Evolutionary conservation across 2,797 vertebrate species (phyloP).

Genomic region (Helostoma temminkii): DNA sequence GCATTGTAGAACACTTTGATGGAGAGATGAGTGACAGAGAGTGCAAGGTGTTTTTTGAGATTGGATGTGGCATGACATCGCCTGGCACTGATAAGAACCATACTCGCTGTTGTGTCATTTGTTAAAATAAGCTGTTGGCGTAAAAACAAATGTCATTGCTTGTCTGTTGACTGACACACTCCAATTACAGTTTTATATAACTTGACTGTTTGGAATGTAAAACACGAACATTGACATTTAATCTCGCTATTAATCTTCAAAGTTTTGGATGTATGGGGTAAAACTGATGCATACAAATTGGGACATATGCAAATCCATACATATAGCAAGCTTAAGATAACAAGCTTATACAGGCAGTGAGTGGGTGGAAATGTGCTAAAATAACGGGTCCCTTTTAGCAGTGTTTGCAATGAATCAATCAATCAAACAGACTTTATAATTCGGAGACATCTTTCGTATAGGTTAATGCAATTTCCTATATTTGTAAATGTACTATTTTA

Average conservation of each 20-base stretch:
- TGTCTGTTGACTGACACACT: slow-evolving; percentile 20
- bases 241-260: background rate
- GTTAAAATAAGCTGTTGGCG: slow-evolving; percentile 47
- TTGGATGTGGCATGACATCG: slow-evolving; percentile 52
- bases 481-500: too few species aligned
- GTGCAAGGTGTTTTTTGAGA: slow-evolving; percentile 62
- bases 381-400: too few species aligned
- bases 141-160: slow-evolving; percentile 43
- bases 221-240: slow-evolving; percentile 13
- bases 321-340: slow-evolving; percentile 12
- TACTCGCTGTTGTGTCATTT: slow-evolving; percentile 48
- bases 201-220: background rate
- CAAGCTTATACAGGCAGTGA: slow-evolving; percentile 13
- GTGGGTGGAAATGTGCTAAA: slow-evolving; percentile 50
- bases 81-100: slow-evolving; percentile 45
- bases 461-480: background rate
- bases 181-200: slow-evolving; percentile 26
- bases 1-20: slow-evolving; percentile 27
- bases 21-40: slow-evolving; percentile 56
- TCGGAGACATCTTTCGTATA: too few species aligned
- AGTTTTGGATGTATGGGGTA: slow-evolving; percentile 8
- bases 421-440: background rate
- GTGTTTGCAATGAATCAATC: too few species aligned
- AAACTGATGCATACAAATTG: slow-evolving; percentile 9
- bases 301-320: background rate